Evolutionary conservation across 2,797 vertebrate species (phyloP), one percentile per base, ranked within the genome.

Genomic region (Lepidocolaptes lacrymiger): DNA sequence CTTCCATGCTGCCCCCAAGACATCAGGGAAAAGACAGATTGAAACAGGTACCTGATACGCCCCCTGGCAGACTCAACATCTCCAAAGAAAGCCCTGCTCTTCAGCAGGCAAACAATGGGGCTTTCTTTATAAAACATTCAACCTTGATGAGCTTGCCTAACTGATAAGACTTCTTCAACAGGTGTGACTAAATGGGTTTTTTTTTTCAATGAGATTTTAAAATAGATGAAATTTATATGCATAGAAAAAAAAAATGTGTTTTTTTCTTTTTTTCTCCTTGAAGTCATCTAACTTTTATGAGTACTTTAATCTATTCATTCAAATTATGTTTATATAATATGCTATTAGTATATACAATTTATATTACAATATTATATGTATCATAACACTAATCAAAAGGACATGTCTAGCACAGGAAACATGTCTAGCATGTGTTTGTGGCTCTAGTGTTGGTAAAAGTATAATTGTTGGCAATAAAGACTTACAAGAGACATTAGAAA

Each of bases 131-230:
- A 5, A 16, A 74, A 26, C 54, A 64, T 46, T 74, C 5, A 21
- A 49, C 32, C 85, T 75, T 34, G 8, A 58, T 67, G 74, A 62
- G 3, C 21, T 62, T 67, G 4, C 10, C 15, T 37, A 49, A 15
- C 14, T 43, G 41, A 23, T 27, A 84, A 77, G 14, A 28, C 23
- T 46, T 46, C n/a, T 15, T 66, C 22, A 44, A 43, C 7, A 32
- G 19, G 22, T 32, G 12, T 46, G n/a, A 58, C 41, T 30, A 64
- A 59, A 64, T 2, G 10, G 2, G 0, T 1, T 0, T 1, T 5
- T 61, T 5, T 78, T 75, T 58, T 16, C 4, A 67, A 10, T 8
- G 9, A 39, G 7, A 58, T 44, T 66, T 67, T 63, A 49, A 89
- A 86, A 58, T 36, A 10, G 8, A 37, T 55, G 4, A 56, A 61